phyloP scores from a whole-genome alignment of 1,140 invertebrate species.

The Apis laboriosa region DNA sequence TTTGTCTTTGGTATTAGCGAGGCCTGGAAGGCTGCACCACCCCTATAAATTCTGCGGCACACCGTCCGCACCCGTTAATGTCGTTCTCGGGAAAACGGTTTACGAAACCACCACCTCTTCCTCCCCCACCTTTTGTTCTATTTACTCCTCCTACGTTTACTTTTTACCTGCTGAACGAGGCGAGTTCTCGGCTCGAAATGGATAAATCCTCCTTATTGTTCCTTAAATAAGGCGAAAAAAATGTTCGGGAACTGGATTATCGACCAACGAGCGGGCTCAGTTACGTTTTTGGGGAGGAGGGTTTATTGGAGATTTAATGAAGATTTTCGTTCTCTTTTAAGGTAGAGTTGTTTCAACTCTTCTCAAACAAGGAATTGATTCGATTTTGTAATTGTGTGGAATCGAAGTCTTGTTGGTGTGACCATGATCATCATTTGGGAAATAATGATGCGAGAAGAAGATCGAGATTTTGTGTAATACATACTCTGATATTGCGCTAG shows the following conservation, averaged over 20 bases:
- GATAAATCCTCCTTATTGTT: constrained; percentile 16
- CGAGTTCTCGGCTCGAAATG: background rate
- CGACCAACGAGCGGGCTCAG: background rate
- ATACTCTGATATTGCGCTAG: too few relatives aligned
- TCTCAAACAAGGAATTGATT: too few relatives aligned
- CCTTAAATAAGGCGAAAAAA: constrained; percentile 1
- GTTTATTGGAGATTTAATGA: background rate
- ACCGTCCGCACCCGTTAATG: constrained; percentile 74
- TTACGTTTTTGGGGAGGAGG: background rate
- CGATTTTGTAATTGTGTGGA: too few relatives aligned
- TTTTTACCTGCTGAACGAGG: background rate
- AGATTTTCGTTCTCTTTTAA: too few relatives aligned
- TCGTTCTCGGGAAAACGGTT: constrained; percentile 74
- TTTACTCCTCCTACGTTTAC: constrained; percentile 27
- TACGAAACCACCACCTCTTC: constrained; percentile 67
- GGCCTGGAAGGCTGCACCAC: constrained; percentile 55
- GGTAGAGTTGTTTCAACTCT: too few relatives aligned
- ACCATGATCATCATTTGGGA: too few relatives aligned
- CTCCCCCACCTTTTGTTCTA: constrained; percentile 68
- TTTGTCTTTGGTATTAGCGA: constrained; percentile 78
- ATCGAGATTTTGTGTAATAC: too few relatives aligned
- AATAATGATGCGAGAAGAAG: too few relatives aligned
- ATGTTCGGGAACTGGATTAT: background rate
- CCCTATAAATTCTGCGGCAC: constrained; percentile 72
- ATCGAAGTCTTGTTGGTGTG: too few relatives aligned